These are phyloP conservation scores for Solenodon paradoxus DNA, from an alignment of 2,113 vertebrate species.

Conservation along the genomic window DNA sequence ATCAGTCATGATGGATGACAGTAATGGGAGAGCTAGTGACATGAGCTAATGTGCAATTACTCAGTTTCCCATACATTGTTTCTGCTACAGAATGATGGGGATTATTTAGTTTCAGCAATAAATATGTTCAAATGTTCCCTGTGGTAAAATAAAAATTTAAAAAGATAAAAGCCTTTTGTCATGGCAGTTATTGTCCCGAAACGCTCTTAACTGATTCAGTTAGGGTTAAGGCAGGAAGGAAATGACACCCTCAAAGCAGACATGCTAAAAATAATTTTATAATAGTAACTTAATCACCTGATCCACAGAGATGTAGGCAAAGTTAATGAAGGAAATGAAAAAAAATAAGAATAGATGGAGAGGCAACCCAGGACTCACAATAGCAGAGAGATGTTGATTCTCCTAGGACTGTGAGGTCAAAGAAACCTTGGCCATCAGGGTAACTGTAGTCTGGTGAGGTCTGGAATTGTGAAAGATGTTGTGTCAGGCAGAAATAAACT, in stretches of 20 bases:
- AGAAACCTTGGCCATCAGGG: background rate
- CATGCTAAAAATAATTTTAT: background rate
- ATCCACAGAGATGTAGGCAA: background rate
- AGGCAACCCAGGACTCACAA: background rate
- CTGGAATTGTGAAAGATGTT: background rate
- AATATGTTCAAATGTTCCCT: background rate
- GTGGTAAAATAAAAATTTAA: background rate
- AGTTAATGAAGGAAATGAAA: background rate
- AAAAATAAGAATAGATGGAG: background rate
- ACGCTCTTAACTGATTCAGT: background rate
- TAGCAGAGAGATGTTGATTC: background rate
- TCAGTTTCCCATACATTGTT: background rate
- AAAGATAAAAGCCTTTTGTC: background rate
- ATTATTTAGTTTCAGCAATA: conserved; percentile 12
- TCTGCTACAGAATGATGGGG: background rate
- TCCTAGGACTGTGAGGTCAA: background rate
- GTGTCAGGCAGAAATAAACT: background rate
- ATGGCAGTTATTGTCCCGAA: background rate
- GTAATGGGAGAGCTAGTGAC: background rate
- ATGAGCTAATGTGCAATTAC: background rate
- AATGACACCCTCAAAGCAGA: background rate
- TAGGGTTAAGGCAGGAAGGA: conserved; percentile 1
- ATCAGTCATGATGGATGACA: background rate
- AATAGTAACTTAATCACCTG: background rate
- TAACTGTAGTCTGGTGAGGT: background rate